A percentile compares a stretch with the other conserved stretches of the same genome.
Conservation (phyloP, 2,113 vertebrate genomes). For the Siniperca chuatsi region DNA sequence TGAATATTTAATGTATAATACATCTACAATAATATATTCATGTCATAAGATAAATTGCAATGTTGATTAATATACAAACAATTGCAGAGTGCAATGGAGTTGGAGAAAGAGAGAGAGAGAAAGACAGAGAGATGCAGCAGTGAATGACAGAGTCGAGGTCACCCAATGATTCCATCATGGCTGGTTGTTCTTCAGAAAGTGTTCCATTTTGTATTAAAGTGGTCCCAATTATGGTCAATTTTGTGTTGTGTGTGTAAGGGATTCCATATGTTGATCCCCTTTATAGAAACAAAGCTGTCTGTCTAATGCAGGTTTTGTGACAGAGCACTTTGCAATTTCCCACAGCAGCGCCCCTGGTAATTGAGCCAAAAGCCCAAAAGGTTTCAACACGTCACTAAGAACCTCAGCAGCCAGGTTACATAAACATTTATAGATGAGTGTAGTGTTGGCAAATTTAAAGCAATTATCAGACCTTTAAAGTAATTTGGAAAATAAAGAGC, state of each 20-base stretch:
- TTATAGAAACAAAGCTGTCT: conserved; percentile 48
- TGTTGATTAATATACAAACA: neutral
- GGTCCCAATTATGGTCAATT: conserved; percentile 66
- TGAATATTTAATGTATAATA: neutral
- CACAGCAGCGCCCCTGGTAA: conserved; percentile 52
- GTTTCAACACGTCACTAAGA: conserved; percentile 58
- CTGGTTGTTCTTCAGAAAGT: conserved; percentile 49
- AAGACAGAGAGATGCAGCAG: neutral
- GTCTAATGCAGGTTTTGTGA: conserved; percentile 55
- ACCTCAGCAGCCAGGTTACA: conserved; percentile 29
- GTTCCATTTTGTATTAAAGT: conserved; percentile 63
- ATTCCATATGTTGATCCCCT: conserved; percentile 70
- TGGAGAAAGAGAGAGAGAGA: neutral
- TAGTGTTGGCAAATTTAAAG: conserved; percentile 24
- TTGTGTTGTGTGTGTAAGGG: conserved; percentile 43
- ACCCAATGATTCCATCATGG: conserved; percentile 29
- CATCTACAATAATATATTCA: neutral
- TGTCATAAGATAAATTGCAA: neutral
- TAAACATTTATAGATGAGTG: conserved; percentile 48
- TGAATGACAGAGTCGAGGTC: conserved; percentile 26
- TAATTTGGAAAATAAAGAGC: conserved; percentile 24
- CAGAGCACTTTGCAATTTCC: conserved; percentile 55
- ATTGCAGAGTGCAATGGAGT: neutral
- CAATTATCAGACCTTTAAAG: conserved; percentile 19
- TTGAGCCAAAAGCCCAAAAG: conserved; percentile 57